Evolutionary conservation across 2,888 invertebrate genomes (phyloP).

Genomic region (Drosophila quinaria): DNA sequence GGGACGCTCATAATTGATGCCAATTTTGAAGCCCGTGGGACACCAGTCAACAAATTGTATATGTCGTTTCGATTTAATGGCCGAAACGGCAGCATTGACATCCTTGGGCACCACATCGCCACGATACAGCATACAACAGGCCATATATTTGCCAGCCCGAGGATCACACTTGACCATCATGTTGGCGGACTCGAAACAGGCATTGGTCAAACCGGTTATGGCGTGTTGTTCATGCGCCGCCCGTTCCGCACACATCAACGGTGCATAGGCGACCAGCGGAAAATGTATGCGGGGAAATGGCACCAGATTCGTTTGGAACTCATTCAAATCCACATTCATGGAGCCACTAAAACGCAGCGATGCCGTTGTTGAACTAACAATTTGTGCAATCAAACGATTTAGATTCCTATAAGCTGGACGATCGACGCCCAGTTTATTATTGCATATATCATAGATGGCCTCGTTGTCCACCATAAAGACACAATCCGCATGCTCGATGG

Average conservation of each 20-base stretch:
- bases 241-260: constrained; percentile 78
- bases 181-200: constrained; percentile 94
- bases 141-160: constrained; percentile 94
- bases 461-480: constrained; percentile 98
- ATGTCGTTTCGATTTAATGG: constrained; percentile 91
- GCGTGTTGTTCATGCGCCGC: constrained; percentile 83
- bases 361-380: constrained; percentile 95
- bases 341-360: constrained; percentile 95
- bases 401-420: constrained; percentile 90
- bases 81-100: constrained; percentile 93
- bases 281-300: constrained; percentile 96
- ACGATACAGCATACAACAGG: constrained; percentile 93
- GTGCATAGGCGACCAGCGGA: constrained; percentile 84
- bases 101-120: constrained; percentile 97
- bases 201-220: constrained; percentile 92
- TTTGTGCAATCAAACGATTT: constrained; percentile 90
- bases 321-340: constrained; percentile 94
- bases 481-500: constrained; percentile 94
- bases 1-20: constrained; percentile 94
- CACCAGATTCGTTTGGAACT: constrained; percentile 96
- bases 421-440: constrained; percentile 92
- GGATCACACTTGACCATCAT: constrained; percentile 97
- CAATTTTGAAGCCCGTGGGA: constrained; percentile 96
- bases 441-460: constrained; percentile 97
- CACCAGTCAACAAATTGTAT: constrained; percentile 98